Conservation (phyloP, 2,113 vertebrate genomes). For the Syrrhaptes paradoxus region DNA sequence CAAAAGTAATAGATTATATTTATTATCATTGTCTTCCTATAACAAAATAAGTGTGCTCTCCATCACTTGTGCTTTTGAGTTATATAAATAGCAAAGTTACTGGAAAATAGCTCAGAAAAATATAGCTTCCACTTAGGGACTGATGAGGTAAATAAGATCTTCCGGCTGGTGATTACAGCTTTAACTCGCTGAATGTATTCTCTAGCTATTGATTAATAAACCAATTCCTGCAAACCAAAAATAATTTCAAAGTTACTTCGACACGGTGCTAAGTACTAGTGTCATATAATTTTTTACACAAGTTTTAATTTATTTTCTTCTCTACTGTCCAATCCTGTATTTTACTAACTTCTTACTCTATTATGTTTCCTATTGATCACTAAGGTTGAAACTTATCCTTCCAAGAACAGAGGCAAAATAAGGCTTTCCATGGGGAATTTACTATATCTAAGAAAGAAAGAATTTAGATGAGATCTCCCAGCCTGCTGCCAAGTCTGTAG, state of each 20-base stretch:
- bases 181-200: constrained; percentile 32
- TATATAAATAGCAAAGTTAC: constrained; percentile 48
- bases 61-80: constrained; percentile 49
- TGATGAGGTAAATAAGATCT: constrained; percentile 48
- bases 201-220: constrained; percentile 43
- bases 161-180: constrained; percentile 51
- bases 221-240: neutral
- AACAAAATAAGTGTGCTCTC: neutral
- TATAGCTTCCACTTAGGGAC: constrained; percentile 40
- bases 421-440: neutral
- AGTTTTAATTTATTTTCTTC: neutral
- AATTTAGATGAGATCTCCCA: neutral
- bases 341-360: neutral
- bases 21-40: neutral
- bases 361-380: neutral
- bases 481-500: neutral
- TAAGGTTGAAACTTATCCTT: neutral
- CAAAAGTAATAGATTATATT: constrained; percentile 42
- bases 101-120: constrained; percentile 66
- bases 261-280: neutral
- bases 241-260: constrained; percentile 17
- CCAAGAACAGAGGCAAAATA: neutral
- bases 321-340: neutral
- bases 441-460: neutral
- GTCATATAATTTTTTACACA: neutral